Evolutionary conservation across 2,888 invertebrate genomes (phyloP), one percentile per base, ranked within the genome.

Genomic region (Clostera curtula): DNA sequence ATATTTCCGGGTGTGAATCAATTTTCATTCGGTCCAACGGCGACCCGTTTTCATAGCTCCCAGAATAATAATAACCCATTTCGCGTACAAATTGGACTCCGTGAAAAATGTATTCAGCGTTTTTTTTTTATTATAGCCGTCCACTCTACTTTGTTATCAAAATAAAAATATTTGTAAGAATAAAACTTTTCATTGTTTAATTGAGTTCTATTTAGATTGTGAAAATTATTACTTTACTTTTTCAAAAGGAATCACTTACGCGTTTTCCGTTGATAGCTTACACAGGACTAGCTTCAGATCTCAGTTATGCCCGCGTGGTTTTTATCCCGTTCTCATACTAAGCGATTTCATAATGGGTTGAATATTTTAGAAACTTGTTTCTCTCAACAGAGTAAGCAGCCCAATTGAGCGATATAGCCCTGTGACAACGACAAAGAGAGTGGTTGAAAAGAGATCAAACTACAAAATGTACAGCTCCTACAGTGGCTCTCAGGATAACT

Each of bases 401-500:
- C 80, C 82, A 6, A 69, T 60, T 2, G 83, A 82, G 4, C 59
- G 75, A 5, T 76, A 76, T 44, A 84, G 83, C 28, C 84, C 84
- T 0, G 76, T 75, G 15, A 74, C 80, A 10, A 69, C 79, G 1
- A 72, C 83, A 1, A 82, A 80, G 35, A 61, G 71, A 1, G 74
- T 82, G 6, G 70, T 82, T 2, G 83, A 84, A 28, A 84, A 84
- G 34, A 59, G 75, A 1, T 77, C 80, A 4, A 83, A 83, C 51
- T 84, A 83, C 53, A 83, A 79, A 36, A 63, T 75, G 65, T 82
- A 80, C 49, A 77, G 74, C 36, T 77, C 82, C 0, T 79, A 64
- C 51, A 70, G 71, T 24, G 80, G 77, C 1, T 80, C 82, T 0
- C 79, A 82, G 35, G 83, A 84, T 33, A 77, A 83, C 41, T 52